Conservation (phyloP, 1,140 invertebrate species). For the Zelostemma sp. region DNA sequence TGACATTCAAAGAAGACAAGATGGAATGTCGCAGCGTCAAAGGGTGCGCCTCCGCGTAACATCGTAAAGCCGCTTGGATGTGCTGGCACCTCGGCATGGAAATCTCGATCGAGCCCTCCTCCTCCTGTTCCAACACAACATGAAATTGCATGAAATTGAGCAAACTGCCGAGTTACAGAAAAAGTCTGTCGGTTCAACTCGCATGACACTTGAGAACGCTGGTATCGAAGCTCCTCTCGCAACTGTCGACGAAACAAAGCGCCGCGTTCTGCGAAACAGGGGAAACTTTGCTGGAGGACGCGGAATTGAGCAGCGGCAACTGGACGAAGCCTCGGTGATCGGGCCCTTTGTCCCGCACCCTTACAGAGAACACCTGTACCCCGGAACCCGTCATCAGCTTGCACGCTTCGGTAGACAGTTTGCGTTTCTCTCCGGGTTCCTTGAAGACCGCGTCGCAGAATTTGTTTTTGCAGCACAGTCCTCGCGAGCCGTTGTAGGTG, state of each 20-base stretch:
- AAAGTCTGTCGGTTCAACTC: too few species aligned
- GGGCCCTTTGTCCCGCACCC: conserved; percentile 77
- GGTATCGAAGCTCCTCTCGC: conserved; percentile 72
- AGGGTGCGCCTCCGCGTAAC: conserved; percentile 75
- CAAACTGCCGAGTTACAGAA: too few species aligned
- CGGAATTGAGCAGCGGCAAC: conserved; percentile 72
- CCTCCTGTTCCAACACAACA: too few species aligned
- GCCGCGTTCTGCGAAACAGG: conserved; percentile 70
- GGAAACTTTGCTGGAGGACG: conserved; percentile 69
- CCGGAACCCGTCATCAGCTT: conserved; percentile 76
- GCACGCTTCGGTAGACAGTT: conserved; percentile 77
- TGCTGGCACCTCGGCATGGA: conserved; percentile 74
- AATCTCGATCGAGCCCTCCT: conserved; percentile 57
- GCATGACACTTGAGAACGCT: conserved; percentile 74
- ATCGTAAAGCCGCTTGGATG: conserved; percentile 78
- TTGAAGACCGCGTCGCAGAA: conserved; percentile 80
- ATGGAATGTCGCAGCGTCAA: conserved; percentile 77
- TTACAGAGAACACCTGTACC: conserved; percentile 79
- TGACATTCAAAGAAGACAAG: conserved; percentile 76
- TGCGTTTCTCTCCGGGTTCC: conserved; percentile 75
- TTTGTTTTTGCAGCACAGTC: conserved; percentile 83
- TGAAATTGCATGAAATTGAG: too few species aligned
- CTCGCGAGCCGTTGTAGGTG: conserved; percentile 82
- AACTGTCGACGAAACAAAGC: conserved; percentile 78
- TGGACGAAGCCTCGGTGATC: conserved; percentile 84